Base-by-base conservation (phyloP, 2,113 vertebrate genomes). In the Candoia aspera region DNA sequence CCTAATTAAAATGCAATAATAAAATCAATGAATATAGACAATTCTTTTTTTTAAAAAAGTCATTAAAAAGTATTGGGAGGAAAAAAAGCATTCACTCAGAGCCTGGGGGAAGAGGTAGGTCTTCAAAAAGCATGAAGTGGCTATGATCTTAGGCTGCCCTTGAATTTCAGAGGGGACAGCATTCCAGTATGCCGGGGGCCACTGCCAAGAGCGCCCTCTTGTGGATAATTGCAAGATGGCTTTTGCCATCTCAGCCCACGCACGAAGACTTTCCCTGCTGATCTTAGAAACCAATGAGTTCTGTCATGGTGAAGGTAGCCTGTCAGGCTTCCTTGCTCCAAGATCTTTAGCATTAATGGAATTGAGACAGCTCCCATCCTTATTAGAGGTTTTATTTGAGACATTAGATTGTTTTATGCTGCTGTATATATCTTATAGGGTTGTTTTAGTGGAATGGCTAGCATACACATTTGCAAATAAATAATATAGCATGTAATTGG, bases 401-500 rank as follows among this genome's bases (percentile, higher is more conserved):
- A 42, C 17, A 79, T 79, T 79, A 79, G 33, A 79, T 79, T 79
- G 42, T 79, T 79, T 79, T 79, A 79, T 79, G 33, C 33, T 79
- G 17, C 33, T 42, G 42, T 33, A 79, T 79, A 79, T 6, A 79
- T 79, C 33, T 79, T 79, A 42, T 79, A 79, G 73, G 73, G 21
- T 79, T 6, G 0, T 79, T 79, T 79, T 79, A 33, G 73, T 79
- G 73, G 73, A 79, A 42, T 6, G 19, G 33, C 33, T 6, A 42
- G 33, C 73, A 42, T 42, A 8, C 73, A 79, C 33, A 79, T 79
- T 79, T 79, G 33, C 33, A 79, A 42, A 79, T 79, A 79, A 79
- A 79, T 79, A 79, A 79, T 79, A 79, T 42, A 79, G 73, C 33
- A 79, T 79, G 73, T 79, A 79, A 79, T 79, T 79, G 73, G 73